Percentiles rank a stretch among this genome's conserved stretches.
phyloP scores from a whole-genome alignment of 2,113 vertebrate species.

The Herpetotheres cachinnans region DNA sequence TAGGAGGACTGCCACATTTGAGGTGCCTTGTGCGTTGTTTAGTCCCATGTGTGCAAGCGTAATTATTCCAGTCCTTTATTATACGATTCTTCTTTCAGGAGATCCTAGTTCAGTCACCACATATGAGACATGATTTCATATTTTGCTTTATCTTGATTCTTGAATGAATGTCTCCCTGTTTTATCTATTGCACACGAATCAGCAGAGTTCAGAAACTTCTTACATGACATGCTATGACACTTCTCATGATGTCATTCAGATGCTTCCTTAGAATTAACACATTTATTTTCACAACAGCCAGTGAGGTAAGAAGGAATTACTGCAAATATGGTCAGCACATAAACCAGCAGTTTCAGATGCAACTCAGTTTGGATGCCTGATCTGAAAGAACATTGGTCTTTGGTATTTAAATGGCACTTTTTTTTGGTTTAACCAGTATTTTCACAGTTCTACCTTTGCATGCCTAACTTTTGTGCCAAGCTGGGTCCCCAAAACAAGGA shows the following conservation, averaged over 20 bases:
- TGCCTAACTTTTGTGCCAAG: background rate
- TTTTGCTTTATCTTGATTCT: background rate
- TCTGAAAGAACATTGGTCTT: background rate
- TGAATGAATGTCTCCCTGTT: background rate
- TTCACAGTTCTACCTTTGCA: background rate
- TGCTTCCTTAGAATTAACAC: background rate
- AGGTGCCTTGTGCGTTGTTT: background rate
- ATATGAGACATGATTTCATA: background rate
- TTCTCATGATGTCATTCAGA: background rate
- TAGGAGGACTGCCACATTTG: background rate
- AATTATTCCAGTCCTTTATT: background rate
- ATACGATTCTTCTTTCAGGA: background rate
- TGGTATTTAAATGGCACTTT: background rate
- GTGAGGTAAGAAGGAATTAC: background rate
- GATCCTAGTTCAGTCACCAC: background rate
- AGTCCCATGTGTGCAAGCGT: rapidly evolving
- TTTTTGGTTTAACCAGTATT: background rate
- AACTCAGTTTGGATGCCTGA: background rate
- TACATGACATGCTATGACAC: background rate
- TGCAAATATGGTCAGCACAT: background rate
- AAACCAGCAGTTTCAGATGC: background rate
- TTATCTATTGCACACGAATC: background rate
- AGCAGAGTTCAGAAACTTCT: background rate
- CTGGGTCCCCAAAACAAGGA: background rate
- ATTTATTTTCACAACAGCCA: background rate